Base-by-base conservation (phyloP, 2,113 vertebrate genomes). In the Hipposideros armiger region DNA sequence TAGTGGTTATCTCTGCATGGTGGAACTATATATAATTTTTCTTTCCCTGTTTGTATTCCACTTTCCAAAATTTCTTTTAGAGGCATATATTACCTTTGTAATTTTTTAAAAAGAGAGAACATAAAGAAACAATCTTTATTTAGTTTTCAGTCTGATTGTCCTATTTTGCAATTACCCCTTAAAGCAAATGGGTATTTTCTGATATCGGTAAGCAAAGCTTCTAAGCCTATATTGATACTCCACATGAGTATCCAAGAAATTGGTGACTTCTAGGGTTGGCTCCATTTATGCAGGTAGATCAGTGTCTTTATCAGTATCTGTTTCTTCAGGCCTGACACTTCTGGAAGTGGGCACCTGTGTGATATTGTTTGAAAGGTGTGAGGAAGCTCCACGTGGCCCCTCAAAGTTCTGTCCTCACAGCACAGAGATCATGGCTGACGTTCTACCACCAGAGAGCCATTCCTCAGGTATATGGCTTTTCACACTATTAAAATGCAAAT, bases 401-500 rank as follows among this genome's bases (percentile, higher is more conserved):
- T 91, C 64, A 22, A 92, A 42, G 67, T 52, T 66, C 77, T 89
- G 56, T 20, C n/a, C 32, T 69, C 67, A 69, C 86, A 73, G 87
- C 85, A 11, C 81, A 73, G 73, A 74, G 80, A 66, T 96, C 40
- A 52, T 40, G 52, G 81, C 30, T 78, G 94, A 92, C 1, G 36
- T 76, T 91, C 91, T 95, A 97, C 67, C 56, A 56, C 50, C 76
- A 80, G 42, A 90, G 73, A 83, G 52, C 16, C 74, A 93, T 93
- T 94, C 73, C 47, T 95, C 90, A 96, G 91, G 81, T 77, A 96
- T 95, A 94, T 24, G 42, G 85, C 58, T 95, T 95, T 96, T 96
- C 80, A 94, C 32, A 76, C 88, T 91, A 88, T 97, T 96, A 96
- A 96, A 96, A 97, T 94, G 92, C 96, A 98, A 97, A 97, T 91